Conservation (phyloP, 92 coral and sea anemone species). For the Phenganax subtilis region DNA sequence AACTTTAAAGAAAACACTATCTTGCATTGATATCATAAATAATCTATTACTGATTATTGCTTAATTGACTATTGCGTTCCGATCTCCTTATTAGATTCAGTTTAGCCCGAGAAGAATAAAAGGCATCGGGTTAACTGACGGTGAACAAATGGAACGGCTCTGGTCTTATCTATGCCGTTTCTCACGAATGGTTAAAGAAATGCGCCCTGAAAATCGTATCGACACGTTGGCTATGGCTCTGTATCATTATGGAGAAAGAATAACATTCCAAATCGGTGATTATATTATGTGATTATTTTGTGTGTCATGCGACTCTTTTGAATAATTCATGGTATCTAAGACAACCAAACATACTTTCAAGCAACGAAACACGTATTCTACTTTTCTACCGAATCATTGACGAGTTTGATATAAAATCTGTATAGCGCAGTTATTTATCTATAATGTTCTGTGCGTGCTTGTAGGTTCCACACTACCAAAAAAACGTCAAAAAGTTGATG, state of each 20-base stretch:
- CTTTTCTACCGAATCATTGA: not conserved
- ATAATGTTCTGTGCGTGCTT: not conserved
- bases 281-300: not conserved
- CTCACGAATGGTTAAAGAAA: constrained; percentile 1
- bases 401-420: not conserved
- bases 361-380: not conserved
- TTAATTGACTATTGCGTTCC: not conserved
- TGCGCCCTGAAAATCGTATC: constrained; percentile 13
- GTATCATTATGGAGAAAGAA: constrained; percentile 1
- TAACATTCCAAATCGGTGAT: not conserved
- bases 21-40: too few species aligned
- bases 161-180: constrained; percentile 14
- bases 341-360: too few species aligned
- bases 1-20: too few species aligned
- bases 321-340: too few species aligned
- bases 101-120: not conserved
- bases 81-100: not conserved
- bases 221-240: constrained; percentile 2
- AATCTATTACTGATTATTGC: not conserved
- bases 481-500: not conserved
- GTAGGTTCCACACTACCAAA: not conserved
- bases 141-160: constrained; percentile 3
- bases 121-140: constrained; percentile 1
- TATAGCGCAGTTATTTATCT: not conserved
- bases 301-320: not conserved